Percentiles rank a stretch among this genome's conserved stretches.
Evolutionary conservation across 2,888 invertebrate species (phyloP).

Genomic region (Dynastes tityus): DNA sequence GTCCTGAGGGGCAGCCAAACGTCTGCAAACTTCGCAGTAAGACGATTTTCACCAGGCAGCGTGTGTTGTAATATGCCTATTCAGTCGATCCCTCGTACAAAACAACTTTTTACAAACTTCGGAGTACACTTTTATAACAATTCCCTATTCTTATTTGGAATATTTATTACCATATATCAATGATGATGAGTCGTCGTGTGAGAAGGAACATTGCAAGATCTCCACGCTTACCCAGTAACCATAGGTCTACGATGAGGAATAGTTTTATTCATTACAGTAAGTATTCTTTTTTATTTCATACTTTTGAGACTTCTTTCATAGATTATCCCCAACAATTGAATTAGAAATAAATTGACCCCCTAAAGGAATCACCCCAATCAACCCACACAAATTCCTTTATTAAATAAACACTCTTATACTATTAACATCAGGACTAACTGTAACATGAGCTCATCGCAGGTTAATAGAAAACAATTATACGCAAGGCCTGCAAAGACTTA

Average conservation of each 20-base stretch:
- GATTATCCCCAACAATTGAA: conserved; percentile 73
- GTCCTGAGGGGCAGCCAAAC: too few species aligned
- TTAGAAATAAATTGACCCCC: conserved; percentile 79
- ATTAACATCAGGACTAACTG: conserved; percentile 79
- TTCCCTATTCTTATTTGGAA: too few species aligned
- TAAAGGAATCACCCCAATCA: conserved; percentile 75
- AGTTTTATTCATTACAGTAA: conserved; percentile 82
- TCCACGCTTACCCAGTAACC: conserved; percentile 75
- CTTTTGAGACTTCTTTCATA: conserved; percentile 76
- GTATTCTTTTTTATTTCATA: conserved; percentile 72
- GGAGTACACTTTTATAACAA: too few species aligned
- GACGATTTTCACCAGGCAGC: too few species aligned
- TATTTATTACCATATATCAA: conserved; percentile 71
- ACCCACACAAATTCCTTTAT: conserved; percentile 80
- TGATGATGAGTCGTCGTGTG: conserved; percentile 82
- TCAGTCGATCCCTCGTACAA: too few species aligned
- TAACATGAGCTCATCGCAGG: conserved; percentile 78
- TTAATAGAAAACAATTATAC: conserved; percentile 72
- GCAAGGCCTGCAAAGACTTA: conserved; percentile 70
- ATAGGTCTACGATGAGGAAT: conserved; percentile 79
- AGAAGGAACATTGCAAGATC: conserved; percentile 71
- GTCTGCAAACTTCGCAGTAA: too few species aligned
- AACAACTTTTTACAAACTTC: too few species aligned
- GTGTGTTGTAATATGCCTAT: too few species aligned
- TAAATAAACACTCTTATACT: conserved; percentile 81